These are phyloP conservation scores for Acrobasis suavella DNA, from an alignment of 2,888 invertebrate genomes.

Conservation along the genomic window DNA sequence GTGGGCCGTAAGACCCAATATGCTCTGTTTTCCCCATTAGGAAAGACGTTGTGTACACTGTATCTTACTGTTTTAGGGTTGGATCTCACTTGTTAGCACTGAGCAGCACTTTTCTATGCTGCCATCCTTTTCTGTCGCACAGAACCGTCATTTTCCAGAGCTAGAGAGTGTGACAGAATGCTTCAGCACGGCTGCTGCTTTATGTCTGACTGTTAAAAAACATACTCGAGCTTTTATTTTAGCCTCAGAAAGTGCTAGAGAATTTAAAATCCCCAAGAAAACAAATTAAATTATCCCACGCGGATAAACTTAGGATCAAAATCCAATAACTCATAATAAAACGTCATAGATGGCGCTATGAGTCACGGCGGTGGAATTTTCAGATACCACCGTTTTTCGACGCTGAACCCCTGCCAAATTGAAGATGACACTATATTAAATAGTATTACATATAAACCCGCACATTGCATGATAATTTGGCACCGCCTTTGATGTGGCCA, in stretches of 20 bases:
- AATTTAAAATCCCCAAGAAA: background rate
- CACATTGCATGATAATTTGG: constrained; percentile 17
- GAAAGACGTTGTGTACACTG: no score
- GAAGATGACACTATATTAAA: constrained; percentile 27
- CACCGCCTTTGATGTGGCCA: constrained; percentile 15
- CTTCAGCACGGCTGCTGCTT: no score
- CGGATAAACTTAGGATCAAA: background rate
- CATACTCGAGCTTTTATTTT: background rate
- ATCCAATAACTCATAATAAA: background rate
- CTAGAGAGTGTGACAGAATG: no score
- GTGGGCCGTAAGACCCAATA: no score
- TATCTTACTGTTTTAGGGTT: no score
- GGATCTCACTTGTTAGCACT: no score
- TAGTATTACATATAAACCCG: constrained; percentile 24
- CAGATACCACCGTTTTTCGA: constrained; percentile 32
- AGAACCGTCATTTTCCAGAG: no score
- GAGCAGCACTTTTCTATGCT: no score
- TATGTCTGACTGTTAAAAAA: no score
- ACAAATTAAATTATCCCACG: background rate
- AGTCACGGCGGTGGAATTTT: constrained; percentile 27
- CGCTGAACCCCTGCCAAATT: constrained; percentile 35
- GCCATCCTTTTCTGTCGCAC: no score
- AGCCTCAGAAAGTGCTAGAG: background rate
- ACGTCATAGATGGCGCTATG: constrained; percentile 23
- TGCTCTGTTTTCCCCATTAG: no score